Evolutionary conservation across 2,888 invertebrate genomes (phyloP).

Genomic region (Cataglyphis cursor): DNA sequence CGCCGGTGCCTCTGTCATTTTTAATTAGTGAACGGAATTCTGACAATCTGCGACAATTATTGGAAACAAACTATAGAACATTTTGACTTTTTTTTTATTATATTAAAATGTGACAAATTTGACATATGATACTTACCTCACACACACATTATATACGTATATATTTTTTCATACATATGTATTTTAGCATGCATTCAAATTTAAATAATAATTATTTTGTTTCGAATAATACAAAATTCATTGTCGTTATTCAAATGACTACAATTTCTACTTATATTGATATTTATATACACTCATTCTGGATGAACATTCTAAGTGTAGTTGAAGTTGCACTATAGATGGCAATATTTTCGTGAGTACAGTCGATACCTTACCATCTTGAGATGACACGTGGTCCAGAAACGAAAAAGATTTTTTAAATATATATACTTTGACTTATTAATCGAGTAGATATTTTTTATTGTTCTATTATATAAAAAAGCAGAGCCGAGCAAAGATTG

Average conservation of each 20-base stretch:
- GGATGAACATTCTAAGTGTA: not conserved
- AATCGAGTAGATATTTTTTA: not conserved
- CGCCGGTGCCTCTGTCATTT: slow-evolving; percentile 83
- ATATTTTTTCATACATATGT: not conserved
- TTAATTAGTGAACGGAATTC: slow-evolving; percentile 23
- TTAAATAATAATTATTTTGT: not conserved
- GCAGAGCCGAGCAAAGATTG: not conserved
- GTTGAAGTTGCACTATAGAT: not conserved
- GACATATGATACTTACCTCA: slow-evolving; percentile 1
- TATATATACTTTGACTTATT: not conserved
- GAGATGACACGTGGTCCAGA: not conserved
- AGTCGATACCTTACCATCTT: not conserved
- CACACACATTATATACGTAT: not conserved
- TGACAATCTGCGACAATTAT: not conserved
- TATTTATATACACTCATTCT: not conserved
- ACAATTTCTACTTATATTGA: not conserved
- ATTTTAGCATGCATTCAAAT: not conserved
- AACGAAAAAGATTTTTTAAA: not conserved
- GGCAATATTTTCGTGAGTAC: not conserved
- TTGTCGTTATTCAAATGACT: not conserved
- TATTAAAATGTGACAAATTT: not conserved
- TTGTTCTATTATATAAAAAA: not conserved
- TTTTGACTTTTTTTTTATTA: not conserved
- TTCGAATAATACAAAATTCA: not conserved
- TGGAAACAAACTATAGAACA: not conserved